phyloP scores from a whole-genome alignment of 2,113 vertebrate genomes.

The Lycaon pictus region DNA sequence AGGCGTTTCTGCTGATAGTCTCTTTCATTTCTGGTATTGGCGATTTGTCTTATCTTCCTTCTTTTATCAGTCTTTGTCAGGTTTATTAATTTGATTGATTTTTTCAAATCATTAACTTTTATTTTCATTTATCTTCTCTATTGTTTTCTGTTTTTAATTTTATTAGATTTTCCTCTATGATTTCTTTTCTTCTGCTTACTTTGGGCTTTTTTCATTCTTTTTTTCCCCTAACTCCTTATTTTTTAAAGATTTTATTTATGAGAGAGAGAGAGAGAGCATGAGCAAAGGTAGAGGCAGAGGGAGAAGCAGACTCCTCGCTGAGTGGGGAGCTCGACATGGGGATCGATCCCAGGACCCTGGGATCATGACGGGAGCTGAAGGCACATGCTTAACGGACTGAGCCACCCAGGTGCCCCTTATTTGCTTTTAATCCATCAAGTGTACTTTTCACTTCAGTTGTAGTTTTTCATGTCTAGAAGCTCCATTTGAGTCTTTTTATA shows the following conservation, averaged over 20 bases:
- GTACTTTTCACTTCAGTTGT: background rate
- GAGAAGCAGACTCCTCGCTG: no score
- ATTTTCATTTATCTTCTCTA: background rate
- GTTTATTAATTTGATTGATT: background rate
- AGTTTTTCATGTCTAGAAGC: background rate
- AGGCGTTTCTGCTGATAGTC: background rate
- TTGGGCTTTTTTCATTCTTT: constrained; percentile 25
- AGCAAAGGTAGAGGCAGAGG: no score
- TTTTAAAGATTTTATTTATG: no score
- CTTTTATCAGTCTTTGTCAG: constrained; percentile 4
- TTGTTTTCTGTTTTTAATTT: background rate
- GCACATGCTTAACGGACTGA: no score
- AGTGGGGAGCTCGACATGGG: no score
- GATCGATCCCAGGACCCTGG: no score
- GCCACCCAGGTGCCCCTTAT: background rate
- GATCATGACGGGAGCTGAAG: no score
- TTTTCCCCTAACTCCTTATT: background rate
- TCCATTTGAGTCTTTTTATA: background rate
- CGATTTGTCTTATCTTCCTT: background rate
- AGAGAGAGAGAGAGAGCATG: no score
- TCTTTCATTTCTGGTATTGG: background rate
- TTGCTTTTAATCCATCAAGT: background rate
- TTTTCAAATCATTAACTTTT: background rate
- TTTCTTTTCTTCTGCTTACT: background rate
- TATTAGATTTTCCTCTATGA: background rate